These are phyloP conservation scores for Brachylomia viminalis DNA, from an alignment of 2,888 invertebrate genomes.

Conservation along the genomic window DNA sequence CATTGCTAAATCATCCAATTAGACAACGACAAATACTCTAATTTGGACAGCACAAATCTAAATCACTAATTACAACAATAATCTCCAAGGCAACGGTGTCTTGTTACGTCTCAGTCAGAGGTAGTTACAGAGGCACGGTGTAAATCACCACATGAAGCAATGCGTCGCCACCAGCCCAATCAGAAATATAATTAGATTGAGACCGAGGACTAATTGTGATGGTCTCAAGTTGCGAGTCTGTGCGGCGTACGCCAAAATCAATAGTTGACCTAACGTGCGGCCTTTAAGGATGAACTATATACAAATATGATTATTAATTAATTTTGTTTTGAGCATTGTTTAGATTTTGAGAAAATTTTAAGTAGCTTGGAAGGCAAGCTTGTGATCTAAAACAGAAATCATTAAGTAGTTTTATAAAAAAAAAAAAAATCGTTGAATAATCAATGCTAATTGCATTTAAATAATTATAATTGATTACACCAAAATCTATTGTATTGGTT, in stretches of 20 bases:
- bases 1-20: constrained; percentile 43
- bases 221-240: constrained; percentile 87
- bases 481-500: constrained; percentile 61
- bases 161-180: constrained; percentile 81
- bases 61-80: constrained; percentile 47
- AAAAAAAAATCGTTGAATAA: constrained; percentile 21
- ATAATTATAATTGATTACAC: constrained; percentile 57
- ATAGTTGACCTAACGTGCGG: constrained; percentile 82
- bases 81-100: constrained; percentile 44
- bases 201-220: constrained; percentile 87
- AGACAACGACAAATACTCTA: constrained; percentile 34
- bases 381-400: not conserved
- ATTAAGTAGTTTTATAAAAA: not conserved
- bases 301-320: constrained; percentile 75
- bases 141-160: constrained; percentile 68
- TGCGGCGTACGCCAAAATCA: constrained; percentile 82
- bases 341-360: not conserved
- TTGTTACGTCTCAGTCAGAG: constrained; percentile 34
- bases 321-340: constrained; percentile 50
- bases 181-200: constrained; percentile 90
- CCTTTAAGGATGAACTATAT: constrained; percentile 74
- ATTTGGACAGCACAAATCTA: constrained; percentile 50
- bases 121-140: constrained; percentile 49
- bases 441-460: constrained; percentile 49
- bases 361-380: not conserved